Conservation (phyloP, 2,113 vertebrate species). For the Pachycephala philippinensis region DNA sequence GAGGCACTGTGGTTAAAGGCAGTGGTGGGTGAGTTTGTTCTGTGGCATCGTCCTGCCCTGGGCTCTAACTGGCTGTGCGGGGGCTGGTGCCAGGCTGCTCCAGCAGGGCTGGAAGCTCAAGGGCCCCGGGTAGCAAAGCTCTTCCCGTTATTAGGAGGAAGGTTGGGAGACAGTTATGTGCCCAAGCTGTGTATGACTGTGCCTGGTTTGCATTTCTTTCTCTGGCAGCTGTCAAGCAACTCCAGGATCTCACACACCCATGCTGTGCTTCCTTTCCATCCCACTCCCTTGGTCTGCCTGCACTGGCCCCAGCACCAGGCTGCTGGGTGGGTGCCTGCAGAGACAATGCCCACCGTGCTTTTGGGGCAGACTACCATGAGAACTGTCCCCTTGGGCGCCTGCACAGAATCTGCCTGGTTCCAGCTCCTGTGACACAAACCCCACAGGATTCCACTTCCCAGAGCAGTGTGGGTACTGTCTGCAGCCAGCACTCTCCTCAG, state of each 20-base stretch:
- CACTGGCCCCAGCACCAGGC: neutral
- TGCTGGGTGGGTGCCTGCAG: neutral
- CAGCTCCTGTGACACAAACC: neutral
- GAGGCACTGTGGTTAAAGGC: neutral
- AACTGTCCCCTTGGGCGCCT: rapidly evolving
- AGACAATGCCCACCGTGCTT: rapidly evolving
- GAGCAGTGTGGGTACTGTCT: neutral
- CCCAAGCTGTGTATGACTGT: rapidly evolving
- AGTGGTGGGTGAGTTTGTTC: neutral
- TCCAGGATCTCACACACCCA: neutral
- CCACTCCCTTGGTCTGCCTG: neutral
- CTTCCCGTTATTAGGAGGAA: neutral
- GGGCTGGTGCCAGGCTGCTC: neutral
- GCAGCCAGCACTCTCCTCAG: neutral
- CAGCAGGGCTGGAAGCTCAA: neutral
- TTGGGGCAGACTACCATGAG: neutral
- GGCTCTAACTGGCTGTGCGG: neutral
- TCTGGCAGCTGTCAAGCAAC: neutral
- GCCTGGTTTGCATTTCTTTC: neutral
- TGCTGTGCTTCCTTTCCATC: neutral
- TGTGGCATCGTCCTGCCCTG: neutral
- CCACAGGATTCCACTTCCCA: rapidly evolving
- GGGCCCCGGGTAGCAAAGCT: neutral
- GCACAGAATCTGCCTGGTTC: neutral
- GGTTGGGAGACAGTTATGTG: neutral